Evolutionary conservation across 2,113 vertebrate species (phyloP), one percentile per base, ranked within the genome.

Genomic region (Cavia aperea): DNA sequence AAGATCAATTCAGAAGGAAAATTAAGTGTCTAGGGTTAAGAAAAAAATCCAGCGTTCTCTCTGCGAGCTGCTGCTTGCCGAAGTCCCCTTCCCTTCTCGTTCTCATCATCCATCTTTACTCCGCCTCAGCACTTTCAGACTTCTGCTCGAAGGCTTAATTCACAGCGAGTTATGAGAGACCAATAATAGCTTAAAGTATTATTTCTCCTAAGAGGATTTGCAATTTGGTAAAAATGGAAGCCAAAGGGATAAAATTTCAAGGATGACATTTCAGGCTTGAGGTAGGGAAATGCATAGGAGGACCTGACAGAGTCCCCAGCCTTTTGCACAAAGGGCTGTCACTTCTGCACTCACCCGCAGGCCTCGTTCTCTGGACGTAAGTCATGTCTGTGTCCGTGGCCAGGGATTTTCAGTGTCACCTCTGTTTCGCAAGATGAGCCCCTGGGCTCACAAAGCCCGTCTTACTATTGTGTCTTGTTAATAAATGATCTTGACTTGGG

Each of bases 131-230:
- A 54, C 26, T 70, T 84, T 66, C 36, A 65, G 36, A 33, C 10
- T 26, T 31, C 60, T 82, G 86, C n/a, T 78, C 81, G 79, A 51
- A 93, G 33, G 49, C 77, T 75, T 82, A 62, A 78, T 79, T 88
- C 86, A 85, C n/a, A 78, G 46, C 31, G 56, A 87, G 39, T 54
- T 93, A 46, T 72, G 19, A 93, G 91, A 93, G 58, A 82, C 60
- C 66, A 77, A 31, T 83, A 56, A 77, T 77, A 92, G 33, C 46
- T 93, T 83, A 88, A 83, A 91, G 56, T 85, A 89, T 66, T 81
- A 54, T 85, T 93, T 94, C 51, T 92, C 77, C 49, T 82, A 19
- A 46, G 91, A 81, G 51, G 72, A 68, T 93, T 94, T 92, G 75
- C 31, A 88, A 12, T 83, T 92, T 88, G 63, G 43, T 46, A 85